Base-by-base conservation (phyloP, 2,113 vertebrate species). In the Neomonachus schauinslandi region DNA sequence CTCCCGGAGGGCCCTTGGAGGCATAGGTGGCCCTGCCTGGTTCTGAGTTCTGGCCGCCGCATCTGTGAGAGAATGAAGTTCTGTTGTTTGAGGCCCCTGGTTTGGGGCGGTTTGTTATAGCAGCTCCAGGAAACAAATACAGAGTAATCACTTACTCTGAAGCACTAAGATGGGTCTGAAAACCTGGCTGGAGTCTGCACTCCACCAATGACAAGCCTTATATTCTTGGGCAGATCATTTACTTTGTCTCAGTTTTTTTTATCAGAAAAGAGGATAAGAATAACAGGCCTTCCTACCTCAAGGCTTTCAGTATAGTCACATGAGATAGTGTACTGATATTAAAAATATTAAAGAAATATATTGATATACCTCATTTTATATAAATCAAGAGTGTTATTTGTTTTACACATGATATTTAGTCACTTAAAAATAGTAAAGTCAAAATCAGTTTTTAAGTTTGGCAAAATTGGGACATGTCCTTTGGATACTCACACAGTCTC, bases 191-290 rank as follows among this genome's bases (percentile, higher is more conserved):
- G 9, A 39, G 51, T 63, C 19, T n/a, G 33, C 22, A 3, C 36
- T 39, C 63, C 7, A 6, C 31, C 55, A 2, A 0, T 4, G 63
- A 16, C 5, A 0, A 4, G 11, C 13, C 4, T 2, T 13, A 1
- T 22, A 2, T 28, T 31, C 67, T 33, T 6, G 53, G 72, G 26
- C 36, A 36, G 33, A 28, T 57, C 49, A 3, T 24, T 67, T 46
- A 5, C 46, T 21, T 9, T 53, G 24, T 16, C 12, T 72, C 18
- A 7, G 21, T 65, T 13, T 59, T 59, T 79, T 72, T 10, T 21
- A 2, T 88, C 53, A 13, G n/a, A 3, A 65, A 53, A 92, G 63
- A 24, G 31, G 79, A 1, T n/a, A 7, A 55, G 46, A 33, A 24
- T 22, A 57, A 71, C 26, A 28, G 36, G 28, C 53, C 36, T 26